Base-by-base conservation (phyloP, 2,797 vertebrate species). In the Tinamus major region DNA sequence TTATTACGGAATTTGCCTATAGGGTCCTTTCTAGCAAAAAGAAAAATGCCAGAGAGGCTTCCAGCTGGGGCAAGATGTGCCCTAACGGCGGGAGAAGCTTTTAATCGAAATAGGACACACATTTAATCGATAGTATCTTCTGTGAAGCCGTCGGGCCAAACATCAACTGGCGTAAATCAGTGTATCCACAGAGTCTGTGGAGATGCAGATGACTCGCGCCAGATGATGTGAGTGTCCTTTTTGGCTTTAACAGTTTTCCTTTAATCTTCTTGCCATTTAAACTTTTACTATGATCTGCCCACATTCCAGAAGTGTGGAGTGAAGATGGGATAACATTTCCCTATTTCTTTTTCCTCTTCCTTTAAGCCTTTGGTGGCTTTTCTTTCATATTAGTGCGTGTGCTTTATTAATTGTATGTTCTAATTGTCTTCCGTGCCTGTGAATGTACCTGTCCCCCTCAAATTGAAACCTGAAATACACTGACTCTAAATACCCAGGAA, bases 41-140 rank as follows among this genome's bases (percentile, higher is more conserved):
- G 42, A 79, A 91, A 88, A 95, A 95, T 90, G 84, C 81, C 87
- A 88, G 74, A 81, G 85, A 83, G 67, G 67, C 69, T 92, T 83
- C 90, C 93, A 95, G 85, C 90, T 96, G 88, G 79, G 85, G 53
- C 55, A 89, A 90, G 74, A 95, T 96, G 83, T 91, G 72, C 88
- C 90, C 71, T 91, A 69, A 94, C 9, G 42, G 82, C 3, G 1
- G 74, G 79, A 95, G 96, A 95, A 96, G 96, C 93, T 97, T 97
- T 93, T 83, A 97, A 92, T 95, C 17, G 1, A 67, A 95, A 93
- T 92, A 49, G 55, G 97, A 42, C 35, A 94, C 96, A 97, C 97
- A 98, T 98, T 97, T 90, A 91, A 89, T 92, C 46, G 71, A 87
- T 80, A 95, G 85, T 95, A 94, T 97, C 88, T 91, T 91, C 87